Conservation (phyloP, 2,888 invertebrate genomes). For the Eledona agricola region DNA sequence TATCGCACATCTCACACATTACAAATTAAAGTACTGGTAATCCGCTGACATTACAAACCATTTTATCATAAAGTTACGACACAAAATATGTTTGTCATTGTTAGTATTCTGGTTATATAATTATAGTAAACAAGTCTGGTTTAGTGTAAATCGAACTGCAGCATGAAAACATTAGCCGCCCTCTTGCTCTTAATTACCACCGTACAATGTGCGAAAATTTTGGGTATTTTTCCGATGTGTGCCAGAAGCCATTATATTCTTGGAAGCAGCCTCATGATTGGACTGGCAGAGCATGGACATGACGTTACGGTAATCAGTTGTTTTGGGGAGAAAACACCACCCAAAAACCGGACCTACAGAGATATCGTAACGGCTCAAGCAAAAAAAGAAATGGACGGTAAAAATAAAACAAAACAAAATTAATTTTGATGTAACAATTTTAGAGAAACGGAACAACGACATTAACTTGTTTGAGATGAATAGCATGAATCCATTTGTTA, state of each 20-base stretch:
- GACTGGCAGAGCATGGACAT: slow-evolving; percentile 22
- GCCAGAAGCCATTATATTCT: slow-evolving; percentile 30
- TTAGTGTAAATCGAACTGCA: too few species aligned
- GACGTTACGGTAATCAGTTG: slow-evolving; percentile 25
- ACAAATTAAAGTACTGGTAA: too few species aligned
- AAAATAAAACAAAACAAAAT: background rate
- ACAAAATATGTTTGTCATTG: too few species aligned
- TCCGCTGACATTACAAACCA: too few species aligned
- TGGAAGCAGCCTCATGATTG: slow-evolving; percentile 9
- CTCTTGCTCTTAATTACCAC: too few species aligned
- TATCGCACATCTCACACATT: too few species aligned
- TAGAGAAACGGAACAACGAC: slow-evolving; percentile 39
- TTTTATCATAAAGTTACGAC: too few species aligned
- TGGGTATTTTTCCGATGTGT: slow-evolving; percentile 19
- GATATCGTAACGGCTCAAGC: slow-evolving; percentile 11
- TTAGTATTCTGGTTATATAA: too few species aligned
- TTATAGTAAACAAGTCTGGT: too few species aligned
- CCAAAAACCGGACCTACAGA: slow-evolving; percentile 11
- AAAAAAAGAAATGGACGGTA: background rate
- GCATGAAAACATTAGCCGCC: too few species aligned
- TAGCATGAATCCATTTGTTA: slow-evolving; percentile 34
- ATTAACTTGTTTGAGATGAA: slow-evolving; percentile 23
- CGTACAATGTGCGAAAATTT: slow-evolving; percentile 26
- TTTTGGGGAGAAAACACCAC: slow-evolving; percentile 13
- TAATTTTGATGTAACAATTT: background rate